These are phyloP conservation scores for Thereuonema tuberculata DNA, from an alignment of 1,140 invertebrate genomes.

Conservation along the genomic window DNA sequence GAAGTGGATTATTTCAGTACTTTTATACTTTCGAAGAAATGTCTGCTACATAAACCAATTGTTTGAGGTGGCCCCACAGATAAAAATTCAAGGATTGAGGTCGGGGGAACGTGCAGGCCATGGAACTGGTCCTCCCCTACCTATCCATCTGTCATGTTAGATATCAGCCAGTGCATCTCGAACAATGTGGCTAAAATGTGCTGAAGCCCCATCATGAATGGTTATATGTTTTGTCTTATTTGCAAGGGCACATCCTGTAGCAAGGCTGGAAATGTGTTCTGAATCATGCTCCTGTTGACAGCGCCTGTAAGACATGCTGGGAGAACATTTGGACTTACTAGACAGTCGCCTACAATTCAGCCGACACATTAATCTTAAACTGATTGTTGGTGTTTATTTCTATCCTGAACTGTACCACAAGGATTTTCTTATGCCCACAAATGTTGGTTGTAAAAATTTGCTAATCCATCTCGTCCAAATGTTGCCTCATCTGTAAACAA, in stretches of 20 bases:
- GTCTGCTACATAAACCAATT: constrained; percentile 1
- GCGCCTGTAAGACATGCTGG: constrained; percentile 2
- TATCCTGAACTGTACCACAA: neutral
- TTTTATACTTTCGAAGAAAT: neutral
- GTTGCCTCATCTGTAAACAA: neutral
- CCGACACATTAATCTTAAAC: neutral
- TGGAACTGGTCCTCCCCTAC: constrained; percentile 1
- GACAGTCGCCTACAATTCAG: constrained; percentile 3
- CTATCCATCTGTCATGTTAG: constrained; percentile 1
- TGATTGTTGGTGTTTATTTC: too few relatives aligned
- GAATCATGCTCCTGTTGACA: neutral
- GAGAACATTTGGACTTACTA: constrained; percentile 1
- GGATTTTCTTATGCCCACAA: neutral
- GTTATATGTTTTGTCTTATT: neutral
- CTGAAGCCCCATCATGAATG: neutral
- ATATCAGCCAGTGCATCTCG: constrained; percentile 5
- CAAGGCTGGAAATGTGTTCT: neutral
- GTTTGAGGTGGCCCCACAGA: neutral
- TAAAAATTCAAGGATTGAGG: neutral
- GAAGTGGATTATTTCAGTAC: too few relatives aligned
- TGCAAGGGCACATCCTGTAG: constrained; percentile 2
- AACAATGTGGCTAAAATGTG: constrained; percentile 1
- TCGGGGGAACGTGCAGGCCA: constrained; percentile 2
- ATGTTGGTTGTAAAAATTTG: neutral
- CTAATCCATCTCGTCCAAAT: neutral